A percentile compares a stretch with the other conserved stretches of the same genome.
phyloP scores from a whole-genome alignment of 2,113 vertebrate species.

The Tragelaphus imberbis region DNA sequence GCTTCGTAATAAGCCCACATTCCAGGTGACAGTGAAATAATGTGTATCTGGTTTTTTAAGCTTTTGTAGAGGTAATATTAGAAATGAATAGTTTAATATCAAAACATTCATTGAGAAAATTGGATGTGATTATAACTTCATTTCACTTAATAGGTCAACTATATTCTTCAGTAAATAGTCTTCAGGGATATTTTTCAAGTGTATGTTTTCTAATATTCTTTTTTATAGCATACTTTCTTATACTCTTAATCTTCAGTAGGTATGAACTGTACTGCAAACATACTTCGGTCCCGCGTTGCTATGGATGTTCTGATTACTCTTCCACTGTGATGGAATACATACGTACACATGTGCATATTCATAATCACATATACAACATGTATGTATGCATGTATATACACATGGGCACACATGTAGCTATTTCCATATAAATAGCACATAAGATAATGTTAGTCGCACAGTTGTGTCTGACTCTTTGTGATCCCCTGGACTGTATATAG shows the following conservation, averaged over 20 bases:
- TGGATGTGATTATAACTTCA: not conserved
- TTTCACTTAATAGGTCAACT: not conserved
- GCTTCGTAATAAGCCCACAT: not conserved
- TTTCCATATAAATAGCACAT: not conserved
- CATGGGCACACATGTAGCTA: too few relatives aligned
- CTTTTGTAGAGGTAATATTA: not conserved
- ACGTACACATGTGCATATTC: too few relatives aligned
- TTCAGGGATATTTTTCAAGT: not conserved
- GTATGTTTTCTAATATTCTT: not conserved
- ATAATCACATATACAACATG: rapidly evolving
- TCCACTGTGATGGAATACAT: not conserved
- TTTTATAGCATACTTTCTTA: not conserved
- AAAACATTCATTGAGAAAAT: not conserved
- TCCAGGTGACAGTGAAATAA: not conserved
- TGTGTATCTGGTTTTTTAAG: not conserved
- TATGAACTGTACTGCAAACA: not conserved
- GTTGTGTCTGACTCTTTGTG: not conserved
- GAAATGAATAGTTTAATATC: not conserved
- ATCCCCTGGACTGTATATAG: not conserved
- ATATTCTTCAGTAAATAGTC: not conserved
- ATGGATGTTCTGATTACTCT: not conserved
- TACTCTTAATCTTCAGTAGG: not conserved
- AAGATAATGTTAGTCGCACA: not conserved
- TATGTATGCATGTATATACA: too few relatives aligned
- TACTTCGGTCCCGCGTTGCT: too few relatives aligned